Percentiles rank a stretch among this genome's conserved stretches.
Evolutionary conservation across 2,113 vertebrate genomes (phyloP).

Genomic region (Dendropsophus ebraccatus): DNA sequence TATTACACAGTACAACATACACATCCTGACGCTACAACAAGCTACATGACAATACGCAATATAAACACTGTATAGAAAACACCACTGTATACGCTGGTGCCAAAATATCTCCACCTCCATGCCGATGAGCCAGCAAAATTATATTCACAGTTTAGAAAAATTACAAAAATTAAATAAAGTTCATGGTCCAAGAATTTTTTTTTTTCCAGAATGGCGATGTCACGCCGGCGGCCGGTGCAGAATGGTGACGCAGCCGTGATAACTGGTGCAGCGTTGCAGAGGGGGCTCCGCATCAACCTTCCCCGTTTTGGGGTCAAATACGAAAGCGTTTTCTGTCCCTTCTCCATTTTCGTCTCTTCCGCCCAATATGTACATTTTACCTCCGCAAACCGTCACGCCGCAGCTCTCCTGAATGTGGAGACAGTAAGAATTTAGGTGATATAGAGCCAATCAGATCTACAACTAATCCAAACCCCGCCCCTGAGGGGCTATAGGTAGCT

Average conservation of each 20-base stretch:
- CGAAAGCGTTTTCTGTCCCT: conserved; percentile 69
- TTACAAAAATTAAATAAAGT: background rate
- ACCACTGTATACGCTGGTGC: background rate
- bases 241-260: conserved; percentile 79
- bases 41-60: background rate
- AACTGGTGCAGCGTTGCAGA: conserved; percentile 74
- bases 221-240: conserved; percentile 67
- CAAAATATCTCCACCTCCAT: background rate
- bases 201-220: background rate
- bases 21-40: background rate
- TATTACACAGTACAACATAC: background rate
- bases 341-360: conserved; percentile 71
- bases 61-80: background rate
- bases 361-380: conserved; percentile 77
- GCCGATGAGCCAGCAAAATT: background rate
- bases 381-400: conserved; percentile 73
- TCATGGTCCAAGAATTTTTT: background rate
- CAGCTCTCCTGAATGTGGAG: conserved; percentile 84
- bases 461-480: too few species aligned
- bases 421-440: too few species aligned
- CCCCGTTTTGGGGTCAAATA: conserved; percentile 67
- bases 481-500: too few species aligned
- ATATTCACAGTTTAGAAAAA: background rate
- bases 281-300: conserved; percentile 65
- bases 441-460: background rate